Percentiles rank a stretch among this genome's conserved stretches.
phyloP scores from a whole-genome alignment of 2,888 invertebrate species.

The Hypena proboscidalis region DNA sequence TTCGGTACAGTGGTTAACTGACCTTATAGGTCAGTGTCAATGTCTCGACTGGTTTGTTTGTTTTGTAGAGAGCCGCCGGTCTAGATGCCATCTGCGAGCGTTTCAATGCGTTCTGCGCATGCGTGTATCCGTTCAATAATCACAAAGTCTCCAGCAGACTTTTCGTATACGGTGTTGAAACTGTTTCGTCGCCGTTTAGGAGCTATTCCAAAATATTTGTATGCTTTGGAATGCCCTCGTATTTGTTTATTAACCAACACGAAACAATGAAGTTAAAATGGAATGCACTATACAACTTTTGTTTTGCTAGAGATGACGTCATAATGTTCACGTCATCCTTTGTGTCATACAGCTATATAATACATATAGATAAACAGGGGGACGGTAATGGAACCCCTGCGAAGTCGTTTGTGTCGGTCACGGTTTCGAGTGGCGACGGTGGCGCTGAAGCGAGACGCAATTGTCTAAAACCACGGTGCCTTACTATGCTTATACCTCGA shows the following conservation, averaged over 20 bases:
- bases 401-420: constrained; percentile 34
- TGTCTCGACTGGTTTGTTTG: constrained; percentile 72
- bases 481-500: constrained; percentile 24
- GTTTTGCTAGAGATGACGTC: background rate
- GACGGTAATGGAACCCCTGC: constrained; percentile 29
- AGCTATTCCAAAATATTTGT: background rate
- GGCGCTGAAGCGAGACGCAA: constrained; percentile 48
- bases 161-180: constrained; percentile 30
- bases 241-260: too few species aligned
- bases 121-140: constrained; percentile 77
- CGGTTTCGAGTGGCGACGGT: constrained; percentile 35
- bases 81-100: constrained; percentile 45
- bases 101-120: constrained; percentile 60
- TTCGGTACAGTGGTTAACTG: constrained; percentile 31
- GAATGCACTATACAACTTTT: too few species aligned
- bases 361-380: constrained; percentile 2
- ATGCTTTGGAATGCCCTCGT: too few species aligned
- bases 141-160: constrained; percentile 61
- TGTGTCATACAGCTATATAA: background rate
- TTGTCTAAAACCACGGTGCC: constrained; percentile 53
- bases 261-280: too few species aligned
- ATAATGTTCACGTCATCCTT: background rate
- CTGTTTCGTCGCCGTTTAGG: too few species aligned
- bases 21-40: constrained; percentile 71
- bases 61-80: constrained; percentile 67